Conservation (phyloP, 2,888 invertebrate genomes). For the Timema cristinae region DNA sequence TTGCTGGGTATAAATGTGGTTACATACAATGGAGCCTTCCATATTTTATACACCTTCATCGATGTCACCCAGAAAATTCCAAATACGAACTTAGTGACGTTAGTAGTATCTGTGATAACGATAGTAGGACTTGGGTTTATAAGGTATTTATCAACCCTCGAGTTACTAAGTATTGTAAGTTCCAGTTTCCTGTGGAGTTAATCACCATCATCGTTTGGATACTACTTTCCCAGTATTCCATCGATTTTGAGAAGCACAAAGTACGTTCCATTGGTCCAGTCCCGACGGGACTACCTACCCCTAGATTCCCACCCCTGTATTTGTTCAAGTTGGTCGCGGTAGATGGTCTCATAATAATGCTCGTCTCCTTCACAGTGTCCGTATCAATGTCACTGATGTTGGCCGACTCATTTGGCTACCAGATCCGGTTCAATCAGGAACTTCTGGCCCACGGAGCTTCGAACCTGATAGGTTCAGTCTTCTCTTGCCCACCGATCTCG, state of each 20-base stretch:
- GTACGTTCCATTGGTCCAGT: constrained; percentile 62
- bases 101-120: background rate
- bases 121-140: background rate
- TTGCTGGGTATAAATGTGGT: background rate
- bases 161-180: constrained; percentile 50
- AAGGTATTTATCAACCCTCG: background rate
- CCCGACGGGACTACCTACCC: constrained; percentile 59
- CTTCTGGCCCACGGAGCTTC: constrained; percentile 63
- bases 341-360: constrained; percentile 61
- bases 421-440: constrained; percentile 69
- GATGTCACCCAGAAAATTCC: background rate
- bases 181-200: constrained; percentile 72
- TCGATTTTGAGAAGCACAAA: constrained; percentile 49
- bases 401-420: constrained; percentile 64
- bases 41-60: background rate
- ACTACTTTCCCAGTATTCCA: too few relatives aligned
- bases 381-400: constrained; percentile 72
- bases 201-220: constrained; percentile 55
- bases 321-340: constrained; percentile 53
- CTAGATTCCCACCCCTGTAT: constrained; percentile 53
- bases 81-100: background rate
- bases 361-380: constrained; percentile 68
- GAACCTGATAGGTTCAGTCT: constrained; percentile 63
- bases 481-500: constrained; percentile 61
- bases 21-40: background rate